Base-by-base conservation (phyloP, 2,888 invertebrate genomes). In the Cataglyphis altisquamis region DNA sequence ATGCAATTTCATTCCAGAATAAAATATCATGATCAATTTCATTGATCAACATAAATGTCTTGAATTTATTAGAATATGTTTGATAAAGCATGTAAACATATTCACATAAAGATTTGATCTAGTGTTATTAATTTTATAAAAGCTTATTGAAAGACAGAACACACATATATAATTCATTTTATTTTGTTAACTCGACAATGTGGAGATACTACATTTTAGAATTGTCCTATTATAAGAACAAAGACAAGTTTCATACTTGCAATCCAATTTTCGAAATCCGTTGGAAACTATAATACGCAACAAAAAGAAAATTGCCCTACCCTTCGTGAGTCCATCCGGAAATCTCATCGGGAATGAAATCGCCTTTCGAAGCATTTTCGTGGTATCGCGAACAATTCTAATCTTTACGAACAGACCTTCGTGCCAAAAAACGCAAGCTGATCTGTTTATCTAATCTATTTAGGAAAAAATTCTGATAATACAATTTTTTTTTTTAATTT, bases 261-360 rank as follows among this genome's bases (percentile, higher is more conserved):
- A 25, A 80, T 80, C 5, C 70, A 60, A 80, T 80, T 80, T 80
- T 80, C 68, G 21, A 70, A 80, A 70, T 60, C 45, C 68, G 12
- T 18, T 62, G 32, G 45, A 68, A 80, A 60, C 60, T 70, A 21
- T 57, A 60, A 36, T 8, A 78, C 41, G 15, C 4, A 21, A 78
- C 32, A 68, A 62, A 70, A 80, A 32, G 78, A 60, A 45, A 36
- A 60, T 70, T n/a, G 12, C 18, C 29, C 15, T 32, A 10, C 9
- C 41, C 6, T 6, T 29, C 39, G 62, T 62, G 36, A 63, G 63
- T 64, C 41, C 21, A 29, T 52, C 63, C 29, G 21, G 8, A 21
- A 77, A 82, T 75, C 52, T 52, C 52, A 55, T 41, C 52, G 29
- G 8, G 32, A 82, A 36, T 63, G 18, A 60, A 36, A 62, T 62